Evolutionary conservation across 2,113 vertebrate genomes (phyloP), one percentile per base, ranked within the genome.

Genomic region (Eubucco bourcierii): DNA sequence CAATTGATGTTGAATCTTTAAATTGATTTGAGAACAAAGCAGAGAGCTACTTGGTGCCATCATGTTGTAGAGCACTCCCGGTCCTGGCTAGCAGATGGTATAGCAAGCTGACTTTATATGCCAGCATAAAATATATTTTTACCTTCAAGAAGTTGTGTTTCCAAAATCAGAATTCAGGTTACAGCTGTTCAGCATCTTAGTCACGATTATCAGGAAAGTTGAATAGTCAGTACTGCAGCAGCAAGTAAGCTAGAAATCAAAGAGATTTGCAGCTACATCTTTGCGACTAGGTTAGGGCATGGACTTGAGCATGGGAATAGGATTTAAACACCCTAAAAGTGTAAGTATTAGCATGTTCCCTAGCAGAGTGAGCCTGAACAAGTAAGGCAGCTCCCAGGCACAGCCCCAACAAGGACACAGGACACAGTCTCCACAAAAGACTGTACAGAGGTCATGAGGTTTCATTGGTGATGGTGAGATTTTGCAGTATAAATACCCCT

Each of bases 401-500:
- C 28, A 55, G 41, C 15, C 5, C 2, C 1, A 1, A 33, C 10
- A 15, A 68, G 50, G 28, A 15, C 29, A 9, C 1, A n/a, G 17
- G 34, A 29, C 28, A 39, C 12, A 11, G 16, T 5, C 13, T 71
- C 55, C 27, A n/a, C 0, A 2, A 33, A 79, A 31, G 16, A 29
- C 12, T 3, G 0, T 37, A 19, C 6, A 12, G 9, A 66, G 18
- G 10, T 8, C 25, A 47, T 25, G 11, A 0, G 1, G 21, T 59
- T 65, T 80, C 44, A 55, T 18, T 50, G 44, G 10, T n/a, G 39
- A 37, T 16, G 8, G 18, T 50, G 47, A 50, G 33, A 58, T 64
- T 74, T 65, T 64, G 31, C 5, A n/a, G 9, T 31, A 46, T 24
- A 68, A 68, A 74, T 28, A 47, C 12, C 15, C n/a, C 27, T 13